Conservation (phyloP, 2,113 vertebrate genomes). For the Takifugu flavidus region DNA sequence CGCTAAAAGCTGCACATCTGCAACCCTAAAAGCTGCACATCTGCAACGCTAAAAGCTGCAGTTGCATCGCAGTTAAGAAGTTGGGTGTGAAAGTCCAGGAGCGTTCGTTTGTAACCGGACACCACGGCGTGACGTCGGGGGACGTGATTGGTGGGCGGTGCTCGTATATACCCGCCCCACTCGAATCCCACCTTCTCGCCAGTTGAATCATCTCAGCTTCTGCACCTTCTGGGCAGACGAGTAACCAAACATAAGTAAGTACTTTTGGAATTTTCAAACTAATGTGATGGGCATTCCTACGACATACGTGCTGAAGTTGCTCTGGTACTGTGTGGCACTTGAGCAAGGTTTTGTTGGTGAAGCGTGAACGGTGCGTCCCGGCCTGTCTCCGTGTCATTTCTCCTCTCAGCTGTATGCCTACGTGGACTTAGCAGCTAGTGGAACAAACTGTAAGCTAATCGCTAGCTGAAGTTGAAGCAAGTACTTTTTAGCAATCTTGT, state of each 20-base stretch:
- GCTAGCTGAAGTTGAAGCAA: slow-evolving; percentile 35
- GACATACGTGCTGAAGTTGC: no score
- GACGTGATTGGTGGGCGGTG: slow-evolving; percentile 78
- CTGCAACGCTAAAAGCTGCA: no score
- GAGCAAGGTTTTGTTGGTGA: background rate
- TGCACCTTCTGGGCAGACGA: slow-evolving; percentile 83
- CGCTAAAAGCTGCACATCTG: no score
- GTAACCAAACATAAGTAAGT: slow-evolving; percentile 83
- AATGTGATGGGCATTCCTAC: background rate
- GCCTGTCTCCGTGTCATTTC: slow-evolving; percentile 73
- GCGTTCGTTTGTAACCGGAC: slow-evolving; percentile 52
- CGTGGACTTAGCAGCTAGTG: slow-evolving; percentile 75
- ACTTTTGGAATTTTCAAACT: background rate
- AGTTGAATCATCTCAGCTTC: slow-evolving; percentile 83
- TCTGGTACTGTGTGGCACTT: background rate
- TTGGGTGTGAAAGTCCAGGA: slow-evolving; percentile 21
- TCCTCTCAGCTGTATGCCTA: slow-evolving; percentile 73
- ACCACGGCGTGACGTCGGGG: slow-evolving; percentile 73
- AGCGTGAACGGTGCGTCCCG: slow-evolving; percentile 33
- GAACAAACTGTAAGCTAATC: slow-evolving; percentile 55
- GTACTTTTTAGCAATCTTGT: background rate
- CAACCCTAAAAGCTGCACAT: no score
- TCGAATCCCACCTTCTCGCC: slow-evolving; percentile 78
- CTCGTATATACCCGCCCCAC: slow-evolving; percentile 79
- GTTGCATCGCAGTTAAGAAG: no score